phyloP scores from a whole-genome alignment of 2,797 vertebrate species.

The Melanotaenia parkinsoni region DNA sequence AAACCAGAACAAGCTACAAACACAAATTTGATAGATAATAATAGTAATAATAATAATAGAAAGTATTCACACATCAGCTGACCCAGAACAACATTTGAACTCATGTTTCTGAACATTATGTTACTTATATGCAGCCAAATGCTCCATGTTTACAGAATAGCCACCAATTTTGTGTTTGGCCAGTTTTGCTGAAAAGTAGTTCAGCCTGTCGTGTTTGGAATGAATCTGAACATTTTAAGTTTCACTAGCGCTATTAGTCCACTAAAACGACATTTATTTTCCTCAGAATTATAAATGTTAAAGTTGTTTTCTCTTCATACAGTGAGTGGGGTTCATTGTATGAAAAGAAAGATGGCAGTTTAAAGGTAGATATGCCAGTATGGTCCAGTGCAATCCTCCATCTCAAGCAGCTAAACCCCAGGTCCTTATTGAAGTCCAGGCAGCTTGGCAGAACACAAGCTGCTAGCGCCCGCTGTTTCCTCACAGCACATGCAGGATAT shows the following conservation, averaged over 20 bases:
- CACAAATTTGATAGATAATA: background rate
- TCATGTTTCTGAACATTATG: background rate
- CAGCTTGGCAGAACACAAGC: background rate
- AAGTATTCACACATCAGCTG: background rate
- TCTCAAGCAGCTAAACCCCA: background rate
- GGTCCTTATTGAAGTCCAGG: background rate
- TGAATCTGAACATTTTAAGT: background rate
- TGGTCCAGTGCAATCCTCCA: background rate
- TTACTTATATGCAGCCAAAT: background rate
- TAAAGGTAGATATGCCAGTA: background rate
- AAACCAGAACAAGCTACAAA: constrained; percentile 6
- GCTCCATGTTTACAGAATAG: background rate
- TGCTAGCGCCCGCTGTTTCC: background rate
- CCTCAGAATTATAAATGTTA: background rate
- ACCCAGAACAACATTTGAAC: background rate
- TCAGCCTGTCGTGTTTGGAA: background rate
- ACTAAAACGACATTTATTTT: background rate
- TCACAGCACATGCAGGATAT: background rate
- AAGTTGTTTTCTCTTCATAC: background rate
- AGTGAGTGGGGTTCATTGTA: background rate
- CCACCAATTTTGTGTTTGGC: background rate
- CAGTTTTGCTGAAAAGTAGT: background rate
- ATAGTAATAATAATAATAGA: background rate
- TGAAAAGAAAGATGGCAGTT: background rate
- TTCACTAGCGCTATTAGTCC: background rate